Evolutionary conservation across 2,797 vertebrate genomes (phyloP), one percentile per base, ranked within the genome.

Genomic region (Naso thynnoides): DNA sequence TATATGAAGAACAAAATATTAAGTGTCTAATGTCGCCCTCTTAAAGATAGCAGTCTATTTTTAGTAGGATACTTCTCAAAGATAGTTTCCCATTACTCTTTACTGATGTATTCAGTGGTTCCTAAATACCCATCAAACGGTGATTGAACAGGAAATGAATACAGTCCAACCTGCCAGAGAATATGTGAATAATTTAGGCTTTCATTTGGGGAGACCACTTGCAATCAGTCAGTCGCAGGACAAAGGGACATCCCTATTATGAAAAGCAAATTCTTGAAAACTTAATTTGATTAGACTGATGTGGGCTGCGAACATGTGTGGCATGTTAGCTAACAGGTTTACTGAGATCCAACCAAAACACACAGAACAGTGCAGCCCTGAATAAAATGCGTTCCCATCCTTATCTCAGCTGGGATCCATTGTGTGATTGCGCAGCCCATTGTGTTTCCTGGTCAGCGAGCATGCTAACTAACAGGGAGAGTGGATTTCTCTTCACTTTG

Each of bases 101-200:
- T 14, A 16, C 45, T 61, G 65, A 81, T 73, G 13, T 45, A 67
- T 72, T 76, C 78, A 83, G 41, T 24, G 26, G 57, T 57, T 66
- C 49, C 67, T 86, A 69, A 71, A 82, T 77, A 36, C 49, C 79
- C 76, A 82, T 88, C 81, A 89, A 90, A 86, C 65, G 65, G 61
- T 82, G 86, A 86, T 81, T 88, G 79, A 83, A 80, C 86, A 89
- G 90, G 88, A 93, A 92, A 92, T 91, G 78, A 88, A 80, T 44
- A 53, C 54, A 73, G 70, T 79, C 81, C 16, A 64, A 83, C 61
- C 79, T 76, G 79, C 70, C 77, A 70, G 50, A 78, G 57, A 79
- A 81, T 41, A 53, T 66, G 66, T 89, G 52, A 88, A 90, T 88
- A 80, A 91, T 92, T 91, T 79, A 92, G 58, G 44, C 48, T 85